Evolutionary conservation across 1,140 invertebrate species (phyloP).

Genomic region (Hyles euphorbiae): DNA sequence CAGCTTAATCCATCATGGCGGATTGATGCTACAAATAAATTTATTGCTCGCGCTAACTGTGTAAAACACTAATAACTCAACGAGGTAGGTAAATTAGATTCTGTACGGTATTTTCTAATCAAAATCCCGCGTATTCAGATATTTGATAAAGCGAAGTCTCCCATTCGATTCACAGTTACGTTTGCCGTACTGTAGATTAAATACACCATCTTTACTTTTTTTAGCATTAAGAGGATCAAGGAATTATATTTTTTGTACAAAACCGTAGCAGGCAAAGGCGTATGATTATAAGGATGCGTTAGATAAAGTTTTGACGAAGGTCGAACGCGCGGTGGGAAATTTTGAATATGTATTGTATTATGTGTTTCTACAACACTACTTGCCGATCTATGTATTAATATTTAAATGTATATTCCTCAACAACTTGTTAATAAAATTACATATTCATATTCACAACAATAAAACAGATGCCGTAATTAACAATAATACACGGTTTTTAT

Average conservation of each 20-base stretch:
- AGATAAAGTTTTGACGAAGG: conserved; percentile 30
- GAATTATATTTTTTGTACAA: conserved; percentile 57
- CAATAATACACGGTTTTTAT: not conserved
- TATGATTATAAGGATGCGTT: conserved; percentile 57
- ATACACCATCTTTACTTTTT: conserved; percentile 69
- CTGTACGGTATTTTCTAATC: no score
- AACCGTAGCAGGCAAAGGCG: conserved; percentile 38
- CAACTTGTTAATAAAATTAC: conserved; percentile 7
- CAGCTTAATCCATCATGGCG: no score
- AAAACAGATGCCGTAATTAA: conserved; percentile 3
- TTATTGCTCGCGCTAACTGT: no score
- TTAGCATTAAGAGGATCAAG: conserved; percentile 69
- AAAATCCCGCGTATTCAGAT: no score
- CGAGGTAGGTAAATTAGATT: no score
- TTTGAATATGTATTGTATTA: conserved; percentile 13
- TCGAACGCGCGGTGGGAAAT: conserved; percentile 20
- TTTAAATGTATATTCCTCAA: not conserved
- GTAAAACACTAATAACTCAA: no score
- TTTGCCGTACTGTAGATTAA: conserved; percentile 49
- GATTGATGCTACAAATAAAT: no score
- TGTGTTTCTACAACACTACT: not conserved
- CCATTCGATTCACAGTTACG: not conserved
- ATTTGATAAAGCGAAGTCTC: no score
- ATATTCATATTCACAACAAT: not conserved
- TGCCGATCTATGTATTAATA: not conserved